Evolutionary conservation across 2,888 invertebrate species (phyloP), one percentile per base, ranked within the genome.

Genomic region (Bellardia bayeri): DNA sequence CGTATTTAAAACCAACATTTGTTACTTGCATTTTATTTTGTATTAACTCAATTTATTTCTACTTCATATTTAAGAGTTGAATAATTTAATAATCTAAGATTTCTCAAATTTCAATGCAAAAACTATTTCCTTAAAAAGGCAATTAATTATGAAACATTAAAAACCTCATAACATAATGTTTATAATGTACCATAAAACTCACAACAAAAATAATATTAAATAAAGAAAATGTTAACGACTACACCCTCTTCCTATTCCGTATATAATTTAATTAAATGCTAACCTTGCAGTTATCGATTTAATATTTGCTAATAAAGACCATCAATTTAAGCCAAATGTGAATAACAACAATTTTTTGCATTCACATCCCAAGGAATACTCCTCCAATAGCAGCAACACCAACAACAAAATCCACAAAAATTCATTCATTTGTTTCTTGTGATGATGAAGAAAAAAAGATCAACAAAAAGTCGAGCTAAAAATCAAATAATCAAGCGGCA

Each of bases 291-390:
- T 68, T 87, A 81, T 84, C 76, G 76, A 68, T 78, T 84, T 81
- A 85, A 82, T 78, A 64, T 87, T 88, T 82, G 82, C 80, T 85
- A 88, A 88, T 84, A 88, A 89, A 85, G 85, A 72, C 76, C 54
- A 81, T 74, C 76, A 78, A 78, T 72, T 84, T 81, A 23, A 64
- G 56, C 58, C 23, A 76, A 56, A 72, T 13, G 42, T 33, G 23
- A 63, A 71, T 63, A 82, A 85, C 81, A 82, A 88, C 75, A 85
- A 87, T 13, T 86, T 89, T 85, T 87, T 85, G 82, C 87, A 84
- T 56, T 81, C 81, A 14, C 64, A 84, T 33, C 30, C 14, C 54
- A 82, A 81, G 61, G 61, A 56, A 69, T 42, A 58, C 58, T 8
- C 16, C 78, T 69, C 37, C 33, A 2, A 51, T 23, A 23, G 16